Conservation (phyloP, 2,797 vertebrate genomes). For the Melanogrammus aeglefinus region DNA sequence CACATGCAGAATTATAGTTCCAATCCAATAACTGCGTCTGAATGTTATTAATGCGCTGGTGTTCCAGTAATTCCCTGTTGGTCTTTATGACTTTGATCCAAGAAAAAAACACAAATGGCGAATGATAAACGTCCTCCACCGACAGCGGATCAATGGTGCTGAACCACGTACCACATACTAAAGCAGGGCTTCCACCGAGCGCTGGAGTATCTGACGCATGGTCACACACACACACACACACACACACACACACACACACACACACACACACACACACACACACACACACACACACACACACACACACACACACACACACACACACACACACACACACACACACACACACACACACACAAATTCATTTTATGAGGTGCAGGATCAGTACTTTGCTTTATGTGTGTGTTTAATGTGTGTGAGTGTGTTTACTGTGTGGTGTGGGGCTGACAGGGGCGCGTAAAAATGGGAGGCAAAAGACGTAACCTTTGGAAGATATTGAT, state of each 20-base stretch:
- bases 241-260: too few relatives aligned
- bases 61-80: not conserved
- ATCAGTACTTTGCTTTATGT: not conserved
- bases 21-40: not conserved
- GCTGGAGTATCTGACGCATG: not conserved
- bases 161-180: constrained; percentile 3
- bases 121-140: constrained; percentile 6
- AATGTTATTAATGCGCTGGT: not conserved
- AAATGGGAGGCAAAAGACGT: not conserved
- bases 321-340: too few relatives aligned
- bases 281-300: too few relatives aligned
- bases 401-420: not conserved
- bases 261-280: too few relatives aligned
- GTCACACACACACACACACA: too few relatives aligned
- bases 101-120: constrained; percentile 6
- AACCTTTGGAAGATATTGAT: constrained; percentile 12
- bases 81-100: constrained; percentile 5
- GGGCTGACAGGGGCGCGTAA: not conserved
- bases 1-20: not conserved
- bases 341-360: too few relatives aligned
- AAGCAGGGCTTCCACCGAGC: not conserved
- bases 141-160: not conserved
- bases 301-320: too few relatives aligned
- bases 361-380: not conserved
- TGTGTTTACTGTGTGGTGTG: too few relatives aligned